phyloP scores from a whole-genome alignment of 2,888 invertebrate species.

The Mylabris sibirica region DNA sequence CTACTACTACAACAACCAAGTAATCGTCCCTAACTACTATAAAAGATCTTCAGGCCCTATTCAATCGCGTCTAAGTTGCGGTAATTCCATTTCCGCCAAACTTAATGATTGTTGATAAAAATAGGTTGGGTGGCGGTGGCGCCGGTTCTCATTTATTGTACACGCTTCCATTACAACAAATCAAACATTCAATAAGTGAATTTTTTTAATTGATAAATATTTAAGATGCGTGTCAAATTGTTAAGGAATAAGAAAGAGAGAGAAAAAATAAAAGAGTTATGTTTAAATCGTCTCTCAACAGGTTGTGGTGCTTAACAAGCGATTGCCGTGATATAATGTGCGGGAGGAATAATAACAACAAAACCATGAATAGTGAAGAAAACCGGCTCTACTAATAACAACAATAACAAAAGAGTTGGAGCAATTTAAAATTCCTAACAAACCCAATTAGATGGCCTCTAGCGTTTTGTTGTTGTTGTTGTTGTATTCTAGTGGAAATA shows the following conservation, averaged over 20 bases:
- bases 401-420: constrained; percentile 13
- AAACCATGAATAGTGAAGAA: constrained; percentile 17
- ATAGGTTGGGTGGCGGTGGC: constrained; percentile 16
- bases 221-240: background rate
- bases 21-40: constrained; percentile 46
- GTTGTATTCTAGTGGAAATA: constrained; percentile 1
- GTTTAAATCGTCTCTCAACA: background rate
- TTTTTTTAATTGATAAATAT: constrained; percentile 3
- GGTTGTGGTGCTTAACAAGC: constrained; percentile 4
- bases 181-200: background rate
- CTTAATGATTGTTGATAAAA: constrained; percentile 17
- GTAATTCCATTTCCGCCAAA: constrained; percentile 49
- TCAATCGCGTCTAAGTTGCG: constrained; percentile 47
- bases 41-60: constrained; percentile 46
- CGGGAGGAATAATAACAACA: constrained; percentile 1
- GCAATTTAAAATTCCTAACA: constrained; percentile 41
- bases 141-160: constrained; percentile 19
- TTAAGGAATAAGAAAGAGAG: background rate
- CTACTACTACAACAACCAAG: too few species aligned
- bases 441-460: constrained; percentile 42
- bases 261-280: background rate
- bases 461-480: constrained; percentile 26
- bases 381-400: constrained; percentile 15
- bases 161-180: background rate
- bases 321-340: background rate